phyloP scores from a whole-genome alignment of 2,113 vertebrate genomes.

The Ceyx melanurus region DNA sequence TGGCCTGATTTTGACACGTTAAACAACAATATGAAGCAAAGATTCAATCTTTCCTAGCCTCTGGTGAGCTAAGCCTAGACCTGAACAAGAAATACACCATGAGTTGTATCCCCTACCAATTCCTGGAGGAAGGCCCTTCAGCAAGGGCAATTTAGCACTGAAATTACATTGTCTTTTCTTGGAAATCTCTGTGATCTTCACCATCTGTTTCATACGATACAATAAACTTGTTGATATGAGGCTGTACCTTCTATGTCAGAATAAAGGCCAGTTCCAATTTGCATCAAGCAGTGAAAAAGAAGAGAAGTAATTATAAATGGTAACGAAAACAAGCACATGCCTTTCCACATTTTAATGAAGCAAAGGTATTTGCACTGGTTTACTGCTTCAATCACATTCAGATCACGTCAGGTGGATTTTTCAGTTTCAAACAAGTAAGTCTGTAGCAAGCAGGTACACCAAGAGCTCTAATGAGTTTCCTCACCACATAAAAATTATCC shows the following conservation, averaged over 20 bases:
- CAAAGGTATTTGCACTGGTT: neutral
- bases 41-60: neutral
- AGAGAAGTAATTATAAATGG: conserved; percentile 35
- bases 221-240: conserved; percentile 54
- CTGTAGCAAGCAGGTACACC: conserved; percentile 11
- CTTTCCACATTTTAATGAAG: conserved; percentile 50
- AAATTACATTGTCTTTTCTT: conserved; percentile 42
- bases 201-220: conserved; percentile 50
- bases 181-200: conserved; percentile 52
- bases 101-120: neutral
- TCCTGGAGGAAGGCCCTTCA: neutral
- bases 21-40: neutral
- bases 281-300: neutral
- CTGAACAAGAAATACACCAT: neutral
- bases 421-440: conserved; percentile 19
- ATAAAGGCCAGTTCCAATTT: conserved; percentile 54
- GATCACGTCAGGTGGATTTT: conserved; percentile 31
- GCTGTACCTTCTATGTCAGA: conserved; percentile 7
- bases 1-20: neutral
- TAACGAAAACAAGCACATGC: conserved; percentile 43
- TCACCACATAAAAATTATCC: conserved; percentile 52
- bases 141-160: conserved; percentile 32
- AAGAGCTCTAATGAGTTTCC: conserved; percentile 56
- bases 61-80: neutral
- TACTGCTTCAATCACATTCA: conserved; percentile 38